Evolutionary conservation across 2,797 vertebrate species (phyloP).

Genomic region (Cossypha caffra): DNA sequence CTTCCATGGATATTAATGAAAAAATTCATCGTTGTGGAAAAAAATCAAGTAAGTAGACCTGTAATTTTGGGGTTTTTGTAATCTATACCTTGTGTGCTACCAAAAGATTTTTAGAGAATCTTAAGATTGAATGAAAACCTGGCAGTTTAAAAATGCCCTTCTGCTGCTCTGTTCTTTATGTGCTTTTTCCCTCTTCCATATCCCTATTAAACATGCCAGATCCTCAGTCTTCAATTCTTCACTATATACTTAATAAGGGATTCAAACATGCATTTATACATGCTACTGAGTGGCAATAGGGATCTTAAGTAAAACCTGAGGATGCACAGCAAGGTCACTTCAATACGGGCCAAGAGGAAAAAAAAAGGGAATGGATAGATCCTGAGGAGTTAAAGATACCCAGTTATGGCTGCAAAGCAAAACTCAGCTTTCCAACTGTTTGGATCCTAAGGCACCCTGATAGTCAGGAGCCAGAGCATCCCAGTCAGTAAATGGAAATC

Average conservation of each 20-base stretch:
- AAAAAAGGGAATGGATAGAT: neutral
- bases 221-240: neutral
- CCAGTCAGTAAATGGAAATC: neutral
- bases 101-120: neutral
- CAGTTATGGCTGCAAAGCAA: neutral
- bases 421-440: neutral
- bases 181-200: neutral
- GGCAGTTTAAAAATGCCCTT: neutral
- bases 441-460: neutral
- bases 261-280: neutral
- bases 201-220: neutral
- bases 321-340: neutral
- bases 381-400: neutral
- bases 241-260: neutral
- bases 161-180: neutral
- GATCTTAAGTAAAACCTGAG: neutral
- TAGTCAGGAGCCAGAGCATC: neutral
- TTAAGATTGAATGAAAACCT: neutral
- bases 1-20: neutral
- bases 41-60: neutral
- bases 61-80: neutral
- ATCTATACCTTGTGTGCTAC: neutral
- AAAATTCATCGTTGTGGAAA: neutral
- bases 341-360: neutral
- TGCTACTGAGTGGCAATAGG: accelerated